phyloP scores from a whole-genome alignment of 92 coral and sea anemone species.

The Virgularia gustaviana region DNA sequence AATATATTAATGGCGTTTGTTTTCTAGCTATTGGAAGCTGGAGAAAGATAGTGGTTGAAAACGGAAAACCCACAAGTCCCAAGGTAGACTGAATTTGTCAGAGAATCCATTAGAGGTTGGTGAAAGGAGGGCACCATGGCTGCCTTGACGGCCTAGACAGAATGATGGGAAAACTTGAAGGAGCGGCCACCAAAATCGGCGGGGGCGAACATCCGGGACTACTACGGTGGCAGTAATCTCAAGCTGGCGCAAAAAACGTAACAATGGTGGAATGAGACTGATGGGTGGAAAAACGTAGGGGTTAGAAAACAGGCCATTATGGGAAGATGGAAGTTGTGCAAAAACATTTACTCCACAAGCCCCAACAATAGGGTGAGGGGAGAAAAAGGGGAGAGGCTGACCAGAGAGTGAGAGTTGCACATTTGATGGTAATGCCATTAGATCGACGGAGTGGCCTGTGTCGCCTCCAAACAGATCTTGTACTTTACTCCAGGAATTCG shows the following conservation, averaged over 20 bases:
- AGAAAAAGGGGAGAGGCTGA: constrained; percentile 52
- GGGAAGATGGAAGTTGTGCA: constrained; percentile 28
- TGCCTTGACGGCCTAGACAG: constrained; percentile 18
- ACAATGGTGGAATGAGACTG: constrained; percentile 24
- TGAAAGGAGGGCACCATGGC: constrained; percentile 11
- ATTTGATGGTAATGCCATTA: constrained; percentile 54
- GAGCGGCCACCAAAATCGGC: constrained; percentile 58
- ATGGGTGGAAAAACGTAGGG: constrained; percentile 44
- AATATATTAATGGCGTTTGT: too few relatives aligned
- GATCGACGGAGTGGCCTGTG: constrained; percentile 53
- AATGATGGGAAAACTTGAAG: constrained; percentile 13
- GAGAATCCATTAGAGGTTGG: constrained; percentile 18
- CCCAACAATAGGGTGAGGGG: constrained; percentile 34
- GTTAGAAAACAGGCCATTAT: constrained; percentile 40
- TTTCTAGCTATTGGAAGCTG: too few relatives aligned
- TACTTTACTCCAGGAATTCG: constrained; percentile 26
- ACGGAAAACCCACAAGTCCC: constrained; percentile 30
- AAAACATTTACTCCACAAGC: constrained; percentile 45
- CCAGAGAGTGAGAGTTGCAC: constrained; percentile 46
- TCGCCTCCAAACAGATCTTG: constrained; percentile 23
- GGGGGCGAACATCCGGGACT: constrained; percentile 57
- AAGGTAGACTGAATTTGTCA: constrained; percentile 43
- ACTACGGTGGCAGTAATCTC: constrained; percentile 30
- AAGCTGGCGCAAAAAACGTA: constrained; percentile 25
- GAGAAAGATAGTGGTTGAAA: background rate